Conservation (phyloP, 2,797 vertebrate species). For the Vireo griseus region DNA sequence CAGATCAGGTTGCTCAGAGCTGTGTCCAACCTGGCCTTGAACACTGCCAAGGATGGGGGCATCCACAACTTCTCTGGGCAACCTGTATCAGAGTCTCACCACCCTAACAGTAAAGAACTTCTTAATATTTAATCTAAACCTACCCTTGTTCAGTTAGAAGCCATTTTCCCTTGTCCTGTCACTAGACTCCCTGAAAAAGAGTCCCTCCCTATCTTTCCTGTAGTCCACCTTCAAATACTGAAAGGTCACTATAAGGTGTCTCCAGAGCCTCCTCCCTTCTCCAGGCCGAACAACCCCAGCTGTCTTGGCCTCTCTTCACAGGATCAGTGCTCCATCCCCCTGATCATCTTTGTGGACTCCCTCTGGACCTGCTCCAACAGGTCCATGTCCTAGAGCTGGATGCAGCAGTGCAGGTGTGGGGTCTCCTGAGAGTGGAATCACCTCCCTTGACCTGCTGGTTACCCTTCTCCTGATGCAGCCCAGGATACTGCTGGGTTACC, state of each 20-base stretch:
- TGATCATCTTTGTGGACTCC: not conserved
- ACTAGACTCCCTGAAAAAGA: not conserved
- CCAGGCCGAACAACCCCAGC: not conserved
- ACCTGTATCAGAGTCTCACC: not conserved
- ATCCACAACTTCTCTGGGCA: not conserved
- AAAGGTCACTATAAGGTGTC: not conserved
- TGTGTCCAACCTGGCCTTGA: not conserved
- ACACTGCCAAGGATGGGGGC: not conserved
- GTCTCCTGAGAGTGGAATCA: not conserved
- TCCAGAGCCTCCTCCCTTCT: not conserved
- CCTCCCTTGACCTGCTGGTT: not conserved
- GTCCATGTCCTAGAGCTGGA: not conserved
- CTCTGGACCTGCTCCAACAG: not conserved
- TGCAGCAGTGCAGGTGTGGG: not conserved
- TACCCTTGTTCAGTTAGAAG: not conserved
- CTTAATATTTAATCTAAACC: not conserved
- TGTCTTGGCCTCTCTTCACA: not conserved
- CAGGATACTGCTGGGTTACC: not conserved
- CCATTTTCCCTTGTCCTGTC: not conserved
- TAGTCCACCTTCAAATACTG: not conserved
- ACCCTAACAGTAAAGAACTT: not conserved
- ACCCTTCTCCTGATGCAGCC: not conserved
- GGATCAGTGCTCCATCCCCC: not conserved
- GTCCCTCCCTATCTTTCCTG: not conserved
- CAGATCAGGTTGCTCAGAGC: not conserved